phyloP scores from a whole-genome alignment of 1,140 invertebrate genomes.

The Choristoneura fumiferana region DNA sequence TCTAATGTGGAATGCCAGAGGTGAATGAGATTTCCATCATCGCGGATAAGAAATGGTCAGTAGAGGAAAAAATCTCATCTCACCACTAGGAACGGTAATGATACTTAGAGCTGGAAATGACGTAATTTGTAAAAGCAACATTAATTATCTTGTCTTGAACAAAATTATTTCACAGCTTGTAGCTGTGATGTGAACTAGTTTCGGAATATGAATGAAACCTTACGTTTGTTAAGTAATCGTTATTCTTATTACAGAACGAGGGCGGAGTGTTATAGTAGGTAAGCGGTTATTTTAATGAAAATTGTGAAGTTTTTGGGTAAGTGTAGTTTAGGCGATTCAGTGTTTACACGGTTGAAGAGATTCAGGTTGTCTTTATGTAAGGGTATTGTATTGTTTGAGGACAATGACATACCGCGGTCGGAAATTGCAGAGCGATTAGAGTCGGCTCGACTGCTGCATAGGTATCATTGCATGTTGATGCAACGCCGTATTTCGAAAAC shows the following conservation, averaged over 20 bases:
- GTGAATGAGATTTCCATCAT: too few relatives aligned
- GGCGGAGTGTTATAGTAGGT: neutral
- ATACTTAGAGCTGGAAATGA: too few relatives aligned
- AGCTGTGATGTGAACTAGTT: neutral
- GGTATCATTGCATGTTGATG: slow-evolving; percentile 14
- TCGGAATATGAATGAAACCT: neutral
- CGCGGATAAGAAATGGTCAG: too few relatives aligned
- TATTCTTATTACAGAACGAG: neutral
- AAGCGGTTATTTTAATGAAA: neutral
- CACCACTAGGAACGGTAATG: neutral
- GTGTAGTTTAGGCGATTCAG: slow-evolving; percentile 14
- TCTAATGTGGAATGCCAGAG: neutral
- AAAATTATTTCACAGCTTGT: neutral
- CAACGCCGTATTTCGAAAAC: slow-evolving; percentile 13
- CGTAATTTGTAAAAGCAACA: neutral
- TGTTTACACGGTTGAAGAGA: slow-evolving; percentile 34
- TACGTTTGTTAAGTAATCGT: neutral
- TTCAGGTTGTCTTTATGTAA: slow-evolving; percentile 43
- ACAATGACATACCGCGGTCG: slow-evolving; percentile 37
- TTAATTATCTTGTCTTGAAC: neutral
- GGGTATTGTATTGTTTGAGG: slow-evolving; percentile 34
- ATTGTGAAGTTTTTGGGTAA: slow-evolving; percentile 6
- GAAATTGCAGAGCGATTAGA: slow-evolving; percentile 31
- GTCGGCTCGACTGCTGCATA: slow-evolving; percentile 3
- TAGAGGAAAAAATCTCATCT: neutral